Evolutionary conservation across 2,113 vertebrate species (phyloP), one percentile per base, ranked within the genome.

Genomic region (Axis porcinus): DNA sequence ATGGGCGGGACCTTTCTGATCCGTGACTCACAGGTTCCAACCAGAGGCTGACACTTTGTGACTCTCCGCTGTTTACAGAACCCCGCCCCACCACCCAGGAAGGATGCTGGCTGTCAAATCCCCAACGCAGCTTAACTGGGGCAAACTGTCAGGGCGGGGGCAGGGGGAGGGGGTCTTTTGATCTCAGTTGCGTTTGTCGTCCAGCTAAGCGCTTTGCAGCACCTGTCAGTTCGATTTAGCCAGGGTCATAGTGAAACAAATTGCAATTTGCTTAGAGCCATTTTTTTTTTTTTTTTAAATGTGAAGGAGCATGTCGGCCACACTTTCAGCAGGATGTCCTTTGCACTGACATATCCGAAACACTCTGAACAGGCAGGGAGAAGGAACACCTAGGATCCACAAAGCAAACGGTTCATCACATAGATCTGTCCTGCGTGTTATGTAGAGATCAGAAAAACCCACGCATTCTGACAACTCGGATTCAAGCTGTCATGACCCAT

Each of bases 111-210:
- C 97, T 94, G 97, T 94, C 97, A 95, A 81, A 81, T 85, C 97
- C 97, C 98, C 97, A 94, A 88, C 97, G 97, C 97, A 97, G 95
- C 96, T 97, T 97, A 98, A 98, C 95, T 97, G 97, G 95, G 74
- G 60, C 64, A 82, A 97, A 81, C 94, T 45, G 57, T 28, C 5
- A 21, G 19, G 50, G 79, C 3, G 17, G 10, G 19, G 50, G 33
- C 19, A 47, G 47, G 5, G 30, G 98, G 97, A 95, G 13, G 94
- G 92, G 92, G 86, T 57, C 96, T 96, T 96, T 70, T 86, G 85
- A 95, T 98, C 92, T 97, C 67, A 4, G 58, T 93, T 86, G 86
- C 25, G 43, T 97, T 67, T 85, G 45, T 85, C n/a, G 86, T 95
- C 96, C 95, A 97, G 95, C 74, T 95, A 89, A 98, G 97, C 58